Evolutionary conservation across 1,140 invertebrate genomes (phyloP), one percentile per base, ranked within the genome.

Genomic region (Drosophila santomea): DNA sequence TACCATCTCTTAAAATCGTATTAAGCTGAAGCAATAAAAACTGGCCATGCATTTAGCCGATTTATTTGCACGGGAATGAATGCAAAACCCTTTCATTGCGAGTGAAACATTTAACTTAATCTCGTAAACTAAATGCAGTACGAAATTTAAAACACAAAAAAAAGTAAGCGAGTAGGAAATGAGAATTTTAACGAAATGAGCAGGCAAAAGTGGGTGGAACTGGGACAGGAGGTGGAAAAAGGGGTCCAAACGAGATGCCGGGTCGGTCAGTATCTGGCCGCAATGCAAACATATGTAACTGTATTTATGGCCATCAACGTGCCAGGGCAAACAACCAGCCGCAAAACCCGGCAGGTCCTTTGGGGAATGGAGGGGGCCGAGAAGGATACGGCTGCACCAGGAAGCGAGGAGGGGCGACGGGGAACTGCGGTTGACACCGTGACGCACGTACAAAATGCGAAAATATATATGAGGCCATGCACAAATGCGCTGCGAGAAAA

Each of bases 271-370:
- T 48, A 45, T 45, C 44, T 57, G 52, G 52, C 35, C 52, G 41
- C 74, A 86, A 80, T 74, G 51, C 58, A 78, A 81, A 81, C 74
- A 82, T 75, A 71, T 86, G 81, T 78, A 81, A 74, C 74, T 67
- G 78, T 81, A 88, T 86, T 86, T 86, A 86, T 81, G 82, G 60
- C 75, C 82, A 86, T 85, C 82, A 84, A 77, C 73, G 67, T 80
- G 62, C 51, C 58, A 72, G 54, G 56, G 72, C 77, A 81, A 85
- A 81, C 74, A 86, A 66, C 52, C 72, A 63, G 58, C 80, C 80
- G 50, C 76, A 79, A 56, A 66, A 59, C 62, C 57, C 48, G 61
- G 28, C 68, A 32, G 51, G 75, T 66, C 68, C 60, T 66, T 43
- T 44, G 58, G 56, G 59, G 20, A 61, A 43, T 44, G 43, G 32